Base-by-base conservation (phyloP, 2,113 vertebrate genomes). In the Ibidorhyncha struthersii region DNA sequence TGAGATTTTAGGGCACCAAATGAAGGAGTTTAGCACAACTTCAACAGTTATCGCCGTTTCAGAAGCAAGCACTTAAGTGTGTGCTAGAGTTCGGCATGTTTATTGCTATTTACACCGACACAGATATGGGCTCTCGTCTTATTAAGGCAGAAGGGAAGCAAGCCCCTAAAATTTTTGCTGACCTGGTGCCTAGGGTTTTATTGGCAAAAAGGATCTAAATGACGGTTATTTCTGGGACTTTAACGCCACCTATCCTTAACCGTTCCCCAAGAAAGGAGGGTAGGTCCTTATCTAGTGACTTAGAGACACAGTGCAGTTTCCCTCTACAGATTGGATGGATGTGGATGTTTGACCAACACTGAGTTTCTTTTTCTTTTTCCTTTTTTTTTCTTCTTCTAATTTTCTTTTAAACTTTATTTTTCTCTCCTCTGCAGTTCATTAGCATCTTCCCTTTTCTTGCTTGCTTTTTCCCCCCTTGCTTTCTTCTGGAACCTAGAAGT, bases 401-500 rank as follows among this genome's bases (percentile, higher is more conserved):
- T n/a, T 61, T 41, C 90, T 82, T 94, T 95, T 36, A 52, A 95
- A 26, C 96, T 93, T 96, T 62, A 87, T 96, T 97, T 95, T 93
- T 58, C 92, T 98, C 96, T 91, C 94, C 96, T 98, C 85, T 95
- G 97, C 87, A 94, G 95, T 93, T 98, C 90, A 93, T 98, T 98
- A 97, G 93, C 92, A 97, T 98, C 97, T 98, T 97, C 93, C 97
- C 94, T 94, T 84, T 70, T 84, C 93, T 90, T 71, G 82, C 91
- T 91, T 91, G 87, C 77, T 69, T 91, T 78, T 10, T 4, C n/a
- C 52, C 4, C 23, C 29, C 89, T 94, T 41, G 69, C 95, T 97
- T 92, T 92, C 96, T 97, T 85, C 97, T 98, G 97, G 97, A 97
- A 98, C 97, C 97, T 74, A 97, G 97, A 98, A 97, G 92, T 95